These are phyloP conservation scores for Syngnathus typhle DNA, from an alignment of 2,113 vertebrate species.

Conservation along the genomic window DNA sequence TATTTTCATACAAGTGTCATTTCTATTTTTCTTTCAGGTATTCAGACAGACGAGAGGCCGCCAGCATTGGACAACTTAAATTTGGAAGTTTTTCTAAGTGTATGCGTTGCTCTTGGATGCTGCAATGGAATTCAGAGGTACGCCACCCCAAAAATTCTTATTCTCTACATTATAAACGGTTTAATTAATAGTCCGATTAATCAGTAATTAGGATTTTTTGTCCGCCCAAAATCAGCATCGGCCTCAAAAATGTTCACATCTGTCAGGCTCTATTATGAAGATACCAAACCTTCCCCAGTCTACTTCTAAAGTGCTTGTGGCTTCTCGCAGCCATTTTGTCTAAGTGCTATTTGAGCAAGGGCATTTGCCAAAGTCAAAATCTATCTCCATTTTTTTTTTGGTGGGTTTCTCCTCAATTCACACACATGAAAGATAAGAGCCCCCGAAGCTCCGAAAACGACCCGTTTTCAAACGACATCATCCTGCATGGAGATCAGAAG, in stretches of 20 bases:
- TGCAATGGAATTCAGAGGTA: not conserved
- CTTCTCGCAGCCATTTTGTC: not conserved
- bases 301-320: not conserved
- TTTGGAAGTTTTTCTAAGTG: not conserved
- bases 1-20: not conserved
- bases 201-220: too few relatives aligned
- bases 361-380: not conserved
- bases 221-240: too few relatives aligned
- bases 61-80: not conserved
- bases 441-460: slow-evolving; percentile 22
- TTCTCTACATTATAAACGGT: too few relatives aligned
- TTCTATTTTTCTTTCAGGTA: not conserved
- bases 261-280: too few relatives aligned
- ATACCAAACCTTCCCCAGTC: not conserved
- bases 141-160: too few relatives aligned
- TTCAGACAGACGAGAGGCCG: not conserved
- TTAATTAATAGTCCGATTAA: too few relatives aligned
- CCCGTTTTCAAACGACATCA: slow-evolving; percentile 40
- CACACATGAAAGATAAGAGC: slow-evolving; percentile 19
- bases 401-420: not conserved
- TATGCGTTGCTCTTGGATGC: too few relatives aligned
- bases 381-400: not conserved
- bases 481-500: slow-evolving; percentile 56
- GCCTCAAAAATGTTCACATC: too few relatives aligned
- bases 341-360: not conserved